Evolutionary conservation across 2,888 invertebrate species (phyloP).

Genomic region (Drosophila conformis): DNA sequence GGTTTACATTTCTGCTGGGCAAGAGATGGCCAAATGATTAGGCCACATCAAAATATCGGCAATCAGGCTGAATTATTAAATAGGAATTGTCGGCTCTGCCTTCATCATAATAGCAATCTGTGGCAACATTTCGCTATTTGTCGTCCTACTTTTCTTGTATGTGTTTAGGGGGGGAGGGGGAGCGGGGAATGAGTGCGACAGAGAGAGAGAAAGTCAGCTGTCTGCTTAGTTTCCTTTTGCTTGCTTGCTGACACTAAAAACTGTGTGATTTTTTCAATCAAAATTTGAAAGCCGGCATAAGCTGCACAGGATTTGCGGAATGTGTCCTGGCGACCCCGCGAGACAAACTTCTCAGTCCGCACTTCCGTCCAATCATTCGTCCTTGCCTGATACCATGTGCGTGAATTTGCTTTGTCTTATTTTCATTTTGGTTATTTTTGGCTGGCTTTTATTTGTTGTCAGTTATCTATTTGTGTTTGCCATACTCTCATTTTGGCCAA

Average conservation of each 20-base stretch:
- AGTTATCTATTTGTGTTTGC: slow-evolving; percentile 77
- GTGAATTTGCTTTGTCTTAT: slow-evolving; percentile 78
- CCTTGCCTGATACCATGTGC: slow-evolving; percentile 33
- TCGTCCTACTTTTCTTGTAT: slow-evolving; percentile 45
- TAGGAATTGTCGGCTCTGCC: slow-evolving; percentile 38
- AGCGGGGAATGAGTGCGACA: neutral
- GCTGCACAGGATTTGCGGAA: slow-evolving; percentile 73
- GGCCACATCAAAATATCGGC: slow-evolving; percentile 65
- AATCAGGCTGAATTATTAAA: slow-evolving; percentile 59
- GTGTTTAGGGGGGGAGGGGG: neutral
- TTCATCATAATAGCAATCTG: slow-evolving; percentile 61
- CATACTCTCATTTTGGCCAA: slow-evolving; percentile 62
- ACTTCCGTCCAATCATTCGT: slow-evolving; percentile 5
- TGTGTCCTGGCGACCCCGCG: slow-evolving; percentile 58
- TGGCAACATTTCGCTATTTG: slow-evolving; percentile 71
- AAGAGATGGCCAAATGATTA: slow-evolving; percentile 42
- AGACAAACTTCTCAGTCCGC: slow-evolving; percentile 3
- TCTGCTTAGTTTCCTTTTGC: slow-evolving; percentile 46
- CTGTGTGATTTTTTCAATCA: slow-evolving; percentile 75
- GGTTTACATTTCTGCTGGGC: slow-evolving; percentile 28
- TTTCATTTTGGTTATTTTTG: slow-evolving; percentile 66
- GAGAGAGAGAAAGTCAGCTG: slow-evolving; percentile 5
- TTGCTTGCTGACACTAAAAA: slow-evolving; percentile 41
- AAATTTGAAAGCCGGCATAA: slow-evolving; percentile 78
- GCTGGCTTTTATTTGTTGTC: slow-evolving; percentile 76